Evolutionary conservation across 2,113 vertebrate genomes (phyloP), one percentile per base, ranked within the genome.

Genomic region (Anguilla japonica): DNA sequence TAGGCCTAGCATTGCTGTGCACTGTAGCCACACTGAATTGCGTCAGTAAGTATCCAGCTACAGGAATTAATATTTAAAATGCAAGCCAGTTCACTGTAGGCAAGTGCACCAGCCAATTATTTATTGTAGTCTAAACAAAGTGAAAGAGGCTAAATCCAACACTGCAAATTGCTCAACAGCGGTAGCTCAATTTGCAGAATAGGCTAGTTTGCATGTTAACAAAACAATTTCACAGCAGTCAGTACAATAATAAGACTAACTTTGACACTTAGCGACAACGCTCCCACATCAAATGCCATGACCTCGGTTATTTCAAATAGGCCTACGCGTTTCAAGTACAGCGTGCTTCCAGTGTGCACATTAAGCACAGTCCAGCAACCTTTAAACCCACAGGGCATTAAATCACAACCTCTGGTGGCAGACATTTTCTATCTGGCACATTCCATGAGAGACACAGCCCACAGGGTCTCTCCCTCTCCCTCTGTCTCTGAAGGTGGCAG

Each of bases 151-250:
- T 53, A 53, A 46, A 46, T 46, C 43, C 71, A 84, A 84, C 18
- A 0, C 4, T 0, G 26, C 56, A 88, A 87, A 91, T 22, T 1
- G 85, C 91, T 90, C 86, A 84, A 78, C n/a, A 57, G 81, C 22
- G 57, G 14, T 71, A 57, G 41, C 26, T 82, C 83, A 34, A 22
- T 34, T 18, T 5, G 8, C n/a, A 56, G 81, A 18, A 79, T 81
- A 3, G 71, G 41, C 79, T 34, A 34, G 34, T 53, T 87, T 75
- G 71, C 71, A 67, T 67, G 4, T 67, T 20, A 67, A 53, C 50
- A 3, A 53, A 14, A 53, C 7, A 14, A 53, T 53, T 53, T 67
- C 18, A 67, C 60, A 34, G 29, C 71, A 75, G 57, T 71, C 5
- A 71, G 71, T 9, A 8, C 26, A 75, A 7, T n/a, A 71, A 8